A percentile compares a stretch with the other conserved stretches of the same genome.
Evolutionary conservation across 2,113 vertebrate genomes (phyloP).

Genomic region (Notarius quadriscutis): DNA sequence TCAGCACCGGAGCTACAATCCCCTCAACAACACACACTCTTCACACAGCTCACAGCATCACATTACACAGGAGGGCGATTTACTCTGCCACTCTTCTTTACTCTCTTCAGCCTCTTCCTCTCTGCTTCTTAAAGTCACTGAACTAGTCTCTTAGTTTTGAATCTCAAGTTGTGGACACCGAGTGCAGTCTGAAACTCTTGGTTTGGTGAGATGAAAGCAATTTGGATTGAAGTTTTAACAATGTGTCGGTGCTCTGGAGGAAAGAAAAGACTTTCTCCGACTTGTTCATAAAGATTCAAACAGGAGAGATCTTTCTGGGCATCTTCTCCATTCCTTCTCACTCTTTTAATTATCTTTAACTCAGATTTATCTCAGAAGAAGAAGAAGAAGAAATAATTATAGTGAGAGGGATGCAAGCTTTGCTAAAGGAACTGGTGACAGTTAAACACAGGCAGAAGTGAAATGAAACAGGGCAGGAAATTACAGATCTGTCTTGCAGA

Average conservation of each 20-base stretch:
- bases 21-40: slow-evolving; percentile 45
- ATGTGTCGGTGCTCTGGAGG: neutral
- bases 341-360: slow-evolving; percentile 60
- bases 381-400: slow-evolving; percentile 37
- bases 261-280: slow-evolving; percentile 2
- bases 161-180: slow-evolving; percentile 36
- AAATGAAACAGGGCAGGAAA: slow-evolving; percentile 81
- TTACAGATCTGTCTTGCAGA: slow-evolving; percentile 69
- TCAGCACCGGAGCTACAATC: slow-evolving; percentile 54
- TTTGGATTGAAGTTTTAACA: slow-evolving; percentile 29
- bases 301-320: slow-evolving; percentile 45
- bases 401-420: slow-evolving; percentile 55
- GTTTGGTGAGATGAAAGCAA: slow-evolving; percentile 28
- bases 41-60: slow-evolving; percentile 17
- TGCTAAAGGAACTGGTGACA: slow-evolving; percentile 71
- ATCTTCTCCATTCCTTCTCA: slow-evolving; percentile 33
- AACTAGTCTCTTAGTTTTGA: slow-evolving; percentile 29
- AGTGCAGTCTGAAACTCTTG: slow-evolving; percentile 45
- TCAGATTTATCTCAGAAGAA: slow-evolving; percentile 58
- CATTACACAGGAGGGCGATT: slow-evolving; percentile 8
- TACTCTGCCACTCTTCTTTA: slow-evolving; percentile 23
- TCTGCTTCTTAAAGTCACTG: slow-evolving; percentile 48
- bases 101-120: slow-evolving; percentile 1
- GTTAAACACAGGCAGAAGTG: slow-evolving; percentile 75
- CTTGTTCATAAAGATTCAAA: slow-evolving; percentile 46